Evolutionary conservation across 2,888 invertebrate genomes (phyloP), one percentile per base, ranked within the genome.

Genomic region (Hirtodrosophila alboralis): DNA sequence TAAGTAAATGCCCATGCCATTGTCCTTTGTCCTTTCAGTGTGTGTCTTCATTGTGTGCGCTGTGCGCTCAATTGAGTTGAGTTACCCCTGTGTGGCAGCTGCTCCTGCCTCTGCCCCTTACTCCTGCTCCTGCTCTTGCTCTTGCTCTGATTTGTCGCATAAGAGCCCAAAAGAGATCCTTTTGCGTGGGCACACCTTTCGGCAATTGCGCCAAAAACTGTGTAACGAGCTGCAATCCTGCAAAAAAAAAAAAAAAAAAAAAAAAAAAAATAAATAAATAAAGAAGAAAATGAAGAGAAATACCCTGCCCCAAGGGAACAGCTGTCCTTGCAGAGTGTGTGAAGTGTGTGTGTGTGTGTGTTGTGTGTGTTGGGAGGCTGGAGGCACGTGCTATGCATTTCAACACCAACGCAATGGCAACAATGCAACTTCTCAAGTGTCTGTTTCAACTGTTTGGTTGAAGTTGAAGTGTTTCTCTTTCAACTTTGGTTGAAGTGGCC

Each of bases 111-210:
- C 13, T 10, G 21, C n/a, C 41, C 36, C 34, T 12, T 23, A 27
- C 26, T 27, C n/a, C 38, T 10, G 47, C 8, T 3, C 10, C 48
- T 18, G 57, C 12, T 10, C 16, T 33, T 10, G n/a, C 18, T 14
- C 10, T 31, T 40, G 75, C 71, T 79, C 81, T 71, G 77, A 77
- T 77, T 76, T 70, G 79, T 77, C 77, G 48, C 81, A 77, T 69
- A 78, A 66, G 83, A 53, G 57, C 52, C 34, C 28, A 10, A 53
- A 48, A 36, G 37, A 14, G 40, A 23, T 40, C 16, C 30, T 26
- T n/a, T 9, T 58, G 49, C 45, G 34, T 37, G 28, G 54, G 33
- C 60, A 69, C 69, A 71, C 72, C 72, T 67, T 71, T 47, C 57
- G 51, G 53, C 72, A 59, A 79, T 79, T 78, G 77, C 77, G 77